Evolutionary conservation across 37 sponge, comb jelly and placozoan species (phyloP).

Genomic region (Tethya wilhelma): DNA sequence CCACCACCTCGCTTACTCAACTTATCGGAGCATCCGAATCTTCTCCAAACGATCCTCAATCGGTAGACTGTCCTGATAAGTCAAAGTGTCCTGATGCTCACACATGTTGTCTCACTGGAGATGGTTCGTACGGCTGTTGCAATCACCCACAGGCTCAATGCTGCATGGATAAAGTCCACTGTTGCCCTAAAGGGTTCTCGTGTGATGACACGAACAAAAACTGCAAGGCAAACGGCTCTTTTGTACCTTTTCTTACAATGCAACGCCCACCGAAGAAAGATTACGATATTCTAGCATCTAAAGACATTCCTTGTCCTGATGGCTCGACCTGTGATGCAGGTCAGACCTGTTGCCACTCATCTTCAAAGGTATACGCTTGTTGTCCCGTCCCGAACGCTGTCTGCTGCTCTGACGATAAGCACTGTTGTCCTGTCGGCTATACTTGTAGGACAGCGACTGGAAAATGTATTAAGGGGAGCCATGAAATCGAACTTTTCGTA

Average conservation of each 20-base stretch:
- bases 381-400: slow-evolving; percentile 78
- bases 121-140: not conserved
- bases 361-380: slow-evolving; percentile 72
- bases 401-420: slow-evolving; percentile 71
- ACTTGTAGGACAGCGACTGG: slow-evolving; percentile 65
- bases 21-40: too few species aligned
- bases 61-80: not conserved
- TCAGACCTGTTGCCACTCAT: slow-evolving; percentile 78
- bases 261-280: not conserved
- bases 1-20: too few species aligned
- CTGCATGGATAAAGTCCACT: slow-evolving; percentile 64
- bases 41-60: not conserved
- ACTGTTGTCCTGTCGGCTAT: slow-evolving; percentile 78
- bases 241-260: slow-evolving; percentile 1
- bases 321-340: slow-evolving; percentile 56
- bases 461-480: slow-evolving; percentile 43
- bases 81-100: not conserved
- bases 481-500: too few species aligned
- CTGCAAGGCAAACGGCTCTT: slow-evolving; percentile 21
- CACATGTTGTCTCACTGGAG: not conserved
- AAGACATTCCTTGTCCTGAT: slow-evolving; percentile 31
- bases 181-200: slow-evolving; percentile 78
- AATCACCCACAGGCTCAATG: not conserved
- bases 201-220: slow-evolving; percentile 50
- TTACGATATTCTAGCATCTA: slow-evolving; percentile 18